Conservation (phyloP, 1,140 invertebrate species). For the Ganaspis sp. region DNA sequence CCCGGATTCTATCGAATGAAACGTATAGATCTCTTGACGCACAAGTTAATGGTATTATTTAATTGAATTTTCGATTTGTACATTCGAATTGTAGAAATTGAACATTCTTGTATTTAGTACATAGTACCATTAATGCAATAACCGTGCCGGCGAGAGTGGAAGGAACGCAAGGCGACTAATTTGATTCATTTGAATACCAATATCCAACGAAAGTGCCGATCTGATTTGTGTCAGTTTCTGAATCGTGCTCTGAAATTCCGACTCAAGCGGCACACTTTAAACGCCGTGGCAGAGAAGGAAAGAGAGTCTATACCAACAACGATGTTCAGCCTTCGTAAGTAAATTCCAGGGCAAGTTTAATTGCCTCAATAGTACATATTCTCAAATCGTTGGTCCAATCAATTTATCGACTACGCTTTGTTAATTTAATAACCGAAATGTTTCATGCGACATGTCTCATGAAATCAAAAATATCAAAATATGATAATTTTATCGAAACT, state of each 20-base stretch:
- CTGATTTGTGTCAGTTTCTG: constrained; percentile 27
- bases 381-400: constrained; percentile 15
- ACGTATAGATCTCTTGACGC: neutral
- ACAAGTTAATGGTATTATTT: constrained; percentile 34
- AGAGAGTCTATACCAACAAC: constrained; percentile 6
- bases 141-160: constrained; percentile 38
- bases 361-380: neutral
- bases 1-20: neutral
- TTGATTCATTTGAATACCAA: constrained; percentile 75
- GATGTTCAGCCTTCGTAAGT: constrained; percentile 21
- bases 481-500: too few species aligned
- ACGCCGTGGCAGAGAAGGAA: neutral
- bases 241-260: constrained; percentile 28
- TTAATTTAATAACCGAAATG: neutral
- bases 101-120: neutral
- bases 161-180: constrained; percentile 55
- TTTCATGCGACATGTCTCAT: neutral
- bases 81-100: neutral
- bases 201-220: constrained; percentile 55
- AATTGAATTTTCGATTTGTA: constrained; percentile 34
- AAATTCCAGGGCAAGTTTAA: constrained; percentile 6
- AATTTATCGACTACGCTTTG: neutral
- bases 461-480: too few species aligned
- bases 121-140: constrained; percentile 38
- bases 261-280: constrained; percentile 11